phyloP scores from a whole-genome alignment of 2,113 vertebrate genomes.

The Spizaetus ornatus region DNA sequence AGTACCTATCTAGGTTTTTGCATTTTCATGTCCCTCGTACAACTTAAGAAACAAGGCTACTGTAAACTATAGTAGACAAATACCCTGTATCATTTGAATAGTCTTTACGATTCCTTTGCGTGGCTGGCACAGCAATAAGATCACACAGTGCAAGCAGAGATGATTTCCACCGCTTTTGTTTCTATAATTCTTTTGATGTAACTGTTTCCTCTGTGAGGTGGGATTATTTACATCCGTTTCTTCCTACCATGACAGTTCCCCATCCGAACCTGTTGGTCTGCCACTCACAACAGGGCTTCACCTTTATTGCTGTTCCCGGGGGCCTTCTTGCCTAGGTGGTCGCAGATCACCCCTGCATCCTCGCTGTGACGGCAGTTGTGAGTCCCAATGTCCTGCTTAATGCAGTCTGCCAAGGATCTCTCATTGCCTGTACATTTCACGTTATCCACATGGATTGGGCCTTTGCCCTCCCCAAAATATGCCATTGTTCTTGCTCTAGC shows the following conservation, averaged over 20 bases:
- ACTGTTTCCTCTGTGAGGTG: not conserved
- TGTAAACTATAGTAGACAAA: not conserved
- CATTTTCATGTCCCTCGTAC: not conserved
- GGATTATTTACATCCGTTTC: not conserved
- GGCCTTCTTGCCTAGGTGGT: slow-evolving; percentile 76
- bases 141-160: not conserved
- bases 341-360: slow-evolving; percentile 94
- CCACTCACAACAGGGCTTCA: not conserved
- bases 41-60: not conserved
- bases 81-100: not conserved
- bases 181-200: not conserved
- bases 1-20: not conserved
- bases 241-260: not conserved
- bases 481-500: slow-evolving; percentile 92
- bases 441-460: slow-evolving; percentile 91
- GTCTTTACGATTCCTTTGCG: not conserved
- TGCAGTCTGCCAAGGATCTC: slow-evolving; percentile 85
- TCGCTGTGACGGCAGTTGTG: slow-evolving; percentile 98
- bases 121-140: not conserved
- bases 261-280: not conserved
- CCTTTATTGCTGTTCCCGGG: slow-evolving; percentile 77
- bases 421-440: slow-evolving; percentile 89
- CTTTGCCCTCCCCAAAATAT: slow-evolving; percentile 93
- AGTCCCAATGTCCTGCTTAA: slow-evolving; percentile 85
- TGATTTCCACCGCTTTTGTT: not conserved